These are phyloP conservation scores for Pristionchus mayeri DNA, from an alignment of 2,888 invertebrate genomes.

Conservation along the genomic window DNA sequence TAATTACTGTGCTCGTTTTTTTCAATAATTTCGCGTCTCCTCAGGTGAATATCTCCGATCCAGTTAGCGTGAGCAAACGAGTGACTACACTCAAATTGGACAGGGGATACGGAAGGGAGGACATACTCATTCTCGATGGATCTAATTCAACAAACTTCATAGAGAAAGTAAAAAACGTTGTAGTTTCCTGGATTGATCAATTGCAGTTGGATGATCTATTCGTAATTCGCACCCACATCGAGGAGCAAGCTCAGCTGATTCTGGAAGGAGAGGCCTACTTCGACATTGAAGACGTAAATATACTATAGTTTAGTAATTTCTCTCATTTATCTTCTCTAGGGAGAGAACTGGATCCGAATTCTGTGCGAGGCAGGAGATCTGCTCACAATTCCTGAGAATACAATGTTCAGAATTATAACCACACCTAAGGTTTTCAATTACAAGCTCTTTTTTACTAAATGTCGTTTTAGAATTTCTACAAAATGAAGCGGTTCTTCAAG, in stretches of 20 bases:
- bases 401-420: background rate
- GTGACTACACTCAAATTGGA: slow-evolving; percentile 44
- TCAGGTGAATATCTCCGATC: slow-evolving; percentile 34
- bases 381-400: slow-evolving; percentile 3
- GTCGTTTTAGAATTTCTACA: slow-evolving; percentile 25
- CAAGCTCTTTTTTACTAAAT: too few relatives aligned
- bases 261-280: slow-evolving; percentile 37
- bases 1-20: too few relatives aligned
- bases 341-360: slow-evolving; percentile 34
- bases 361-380: slow-evolving; percentile 32
- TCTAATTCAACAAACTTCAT: background rate
- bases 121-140: slow-evolving; percentile 40
- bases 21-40: too few relatives aligned
- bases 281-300: slow-evolving; percentile 31
- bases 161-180: background rate
- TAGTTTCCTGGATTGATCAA: background rate
- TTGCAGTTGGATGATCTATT: slow-evolving; percentile 18
- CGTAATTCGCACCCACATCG: background rate
- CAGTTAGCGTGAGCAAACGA: slow-evolving; percentile 12
- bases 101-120: slow-evolving; percentile 3
- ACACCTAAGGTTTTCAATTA: slow-evolving; percentile 49
- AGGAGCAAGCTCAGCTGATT: slow-evolving; percentile 17
- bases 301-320: background rate
- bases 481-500: slow-evolving; percentile 45
- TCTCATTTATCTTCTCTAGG: background rate